Conservation (phyloP, 2,797 vertebrate genomes). For the Vireo griseus region DNA sequence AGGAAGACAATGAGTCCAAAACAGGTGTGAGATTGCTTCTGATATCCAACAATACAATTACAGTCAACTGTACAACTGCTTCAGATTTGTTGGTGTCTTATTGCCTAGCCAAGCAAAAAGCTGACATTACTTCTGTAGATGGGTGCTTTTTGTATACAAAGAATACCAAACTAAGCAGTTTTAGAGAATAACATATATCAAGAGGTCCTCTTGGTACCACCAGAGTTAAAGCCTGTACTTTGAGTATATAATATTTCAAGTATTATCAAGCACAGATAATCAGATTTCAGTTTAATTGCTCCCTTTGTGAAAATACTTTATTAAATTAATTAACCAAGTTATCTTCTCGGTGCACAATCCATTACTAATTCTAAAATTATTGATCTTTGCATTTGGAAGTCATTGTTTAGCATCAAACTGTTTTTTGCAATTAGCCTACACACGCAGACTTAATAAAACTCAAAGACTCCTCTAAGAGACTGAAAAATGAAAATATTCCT, state of each 20-base stretch:
- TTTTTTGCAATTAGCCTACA: neutral
- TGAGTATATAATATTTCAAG: neutral
- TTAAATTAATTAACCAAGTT: conserved; percentile 49
- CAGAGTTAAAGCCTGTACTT: neutral
- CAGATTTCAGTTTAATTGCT: conserved; percentile 9
- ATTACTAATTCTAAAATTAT: conserved; percentile 41
- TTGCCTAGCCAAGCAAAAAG: neutral
- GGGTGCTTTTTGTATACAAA: neutral
- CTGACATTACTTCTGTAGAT: neutral
- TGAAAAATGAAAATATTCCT: neutral
- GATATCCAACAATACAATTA: neutral
- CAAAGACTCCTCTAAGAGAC: conserved; percentile 5
- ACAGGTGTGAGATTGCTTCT: neutral
- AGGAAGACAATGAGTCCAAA: neutral
- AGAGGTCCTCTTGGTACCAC: neutral
- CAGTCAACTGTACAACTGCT: neutral
- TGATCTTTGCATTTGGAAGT: conserved; percentile 25
- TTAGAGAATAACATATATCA: neutral
- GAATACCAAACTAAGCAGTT: neutral
- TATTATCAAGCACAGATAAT: neutral
- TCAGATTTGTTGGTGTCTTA: neutral
- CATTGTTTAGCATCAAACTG: neutral
- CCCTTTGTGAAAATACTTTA: conserved; percentile 18
- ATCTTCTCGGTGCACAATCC: neutral
- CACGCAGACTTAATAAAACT: neutral